Evolutionary conservation across 2,797 vertebrate genomes (phyloP).

Genomic region (Xiphorhynchus erythropygius): DNA sequence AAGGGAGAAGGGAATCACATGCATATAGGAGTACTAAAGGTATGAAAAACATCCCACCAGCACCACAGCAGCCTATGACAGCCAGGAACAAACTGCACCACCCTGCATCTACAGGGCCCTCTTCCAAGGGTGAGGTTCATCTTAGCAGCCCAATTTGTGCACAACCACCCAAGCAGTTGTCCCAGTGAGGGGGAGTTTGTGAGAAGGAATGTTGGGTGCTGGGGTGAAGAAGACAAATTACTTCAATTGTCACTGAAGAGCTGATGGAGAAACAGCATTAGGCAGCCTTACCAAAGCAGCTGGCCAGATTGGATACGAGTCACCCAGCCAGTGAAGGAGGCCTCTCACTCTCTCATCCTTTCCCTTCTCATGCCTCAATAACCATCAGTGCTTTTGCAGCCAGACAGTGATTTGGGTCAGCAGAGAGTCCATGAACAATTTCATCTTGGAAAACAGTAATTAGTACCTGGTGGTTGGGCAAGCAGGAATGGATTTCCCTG

Average conservation of each 20-base stretch:
- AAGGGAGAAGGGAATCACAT: background rate
- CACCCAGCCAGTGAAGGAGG: background rate
- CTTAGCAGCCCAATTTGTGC: accelerated
- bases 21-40: background rate
- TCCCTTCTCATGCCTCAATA: background rate
- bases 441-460: background rate
- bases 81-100: background rate
- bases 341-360: accelerated
- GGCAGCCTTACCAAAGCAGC: background rate
- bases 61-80: accelerated
- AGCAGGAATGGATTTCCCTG: background rate
- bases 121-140: background rate
- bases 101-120: background rate
- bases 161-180: background rate
- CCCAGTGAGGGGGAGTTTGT: background rate
- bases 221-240: background rate
- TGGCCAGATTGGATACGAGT: accelerated
- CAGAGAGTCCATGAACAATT: accelerated
- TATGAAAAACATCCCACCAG: background rate
- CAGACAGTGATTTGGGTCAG: background rate
- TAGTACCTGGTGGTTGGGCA: background rate
- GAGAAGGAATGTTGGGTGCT: background rate
- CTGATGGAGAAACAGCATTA: background rate
- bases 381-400: accelerated
- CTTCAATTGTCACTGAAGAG: background rate